A percentile compares a stretch with the other conserved stretches of the same genome.
Conservation (phyloP, 2,113 vertebrate species). For the Callopanchax toddi region DNA sequence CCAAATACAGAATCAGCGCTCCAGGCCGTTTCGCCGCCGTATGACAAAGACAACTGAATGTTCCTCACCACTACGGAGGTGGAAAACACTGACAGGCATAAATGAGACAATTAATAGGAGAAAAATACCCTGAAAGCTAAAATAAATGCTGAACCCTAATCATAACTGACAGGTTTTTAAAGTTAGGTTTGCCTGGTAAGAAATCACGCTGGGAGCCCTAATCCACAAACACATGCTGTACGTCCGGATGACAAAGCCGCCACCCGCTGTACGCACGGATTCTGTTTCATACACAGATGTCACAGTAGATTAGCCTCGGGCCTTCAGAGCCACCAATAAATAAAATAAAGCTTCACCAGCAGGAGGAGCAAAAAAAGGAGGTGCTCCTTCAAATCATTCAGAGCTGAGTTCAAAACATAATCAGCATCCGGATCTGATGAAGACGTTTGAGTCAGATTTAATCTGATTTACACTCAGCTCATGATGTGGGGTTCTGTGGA, state of each 20-base stretch:
- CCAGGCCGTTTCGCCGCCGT: not conserved
- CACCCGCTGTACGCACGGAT: not conserved
- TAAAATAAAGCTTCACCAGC: conserved; percentile 53
- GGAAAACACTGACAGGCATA: conserved; percentile 20
- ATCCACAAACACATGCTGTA: conserved; percentile 36
- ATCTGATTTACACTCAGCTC: conserved; percentile 1
- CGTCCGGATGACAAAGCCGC: conserved; percentile 27
- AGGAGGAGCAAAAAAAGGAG: conserved; percentile 2
- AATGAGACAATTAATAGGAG: not conserved
- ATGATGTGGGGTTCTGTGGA: too few relatives aligned
- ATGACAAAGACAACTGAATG: not conserved
- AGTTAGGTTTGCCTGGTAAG: conserved; percentile 5
- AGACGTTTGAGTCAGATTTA: not conserved
- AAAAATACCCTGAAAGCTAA: conserved; percentile 16
- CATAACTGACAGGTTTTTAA: conserved; percentile 39
- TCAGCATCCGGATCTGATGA: conserved; percentile 1
- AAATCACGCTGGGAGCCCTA: conserved; percentile 22
- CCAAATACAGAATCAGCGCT: conserved; percentile 10
- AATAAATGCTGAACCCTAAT: conserved; percentile 20
- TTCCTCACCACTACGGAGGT: not conserved
- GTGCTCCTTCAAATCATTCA: not conserved
- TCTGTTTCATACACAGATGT: conserved; percentile 25
- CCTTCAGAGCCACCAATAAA: conserved; percentile 38
- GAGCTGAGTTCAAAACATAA: not conserved
- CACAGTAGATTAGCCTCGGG: conserved; percentile 39